Evolutionary conservation across 1,140 invertebrate genomes (phyloP).

Genomic region (Pogonognathellus flavescens): DNA sequence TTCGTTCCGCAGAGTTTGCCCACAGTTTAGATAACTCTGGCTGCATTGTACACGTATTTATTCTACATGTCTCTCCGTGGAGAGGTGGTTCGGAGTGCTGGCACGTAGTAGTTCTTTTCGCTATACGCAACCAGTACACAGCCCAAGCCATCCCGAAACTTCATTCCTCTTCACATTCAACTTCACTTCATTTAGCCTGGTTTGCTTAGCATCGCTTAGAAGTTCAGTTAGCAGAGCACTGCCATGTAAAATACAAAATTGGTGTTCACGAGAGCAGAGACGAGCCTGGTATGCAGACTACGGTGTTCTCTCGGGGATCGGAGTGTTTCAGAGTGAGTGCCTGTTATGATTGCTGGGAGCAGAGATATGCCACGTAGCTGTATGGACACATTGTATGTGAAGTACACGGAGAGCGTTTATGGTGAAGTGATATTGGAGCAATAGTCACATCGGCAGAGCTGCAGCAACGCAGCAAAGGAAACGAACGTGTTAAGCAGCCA

Average conservation of each 20-base stretch:
- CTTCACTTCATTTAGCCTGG: background rate
- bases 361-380: too few species aligned
- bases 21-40: too few species aligned
- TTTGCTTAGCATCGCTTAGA: background rate
- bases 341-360: too few species aligned
- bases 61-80: background rate
- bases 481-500: constrained; percentile 20
- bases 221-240: background rate
- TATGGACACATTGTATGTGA: too few species aligned
- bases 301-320: background rate
- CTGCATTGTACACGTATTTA: too few species aligned
- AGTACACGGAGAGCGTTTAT: too few species aligned
- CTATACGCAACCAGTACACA: too few species aligned
- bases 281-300: background rate
- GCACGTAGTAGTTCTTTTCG: background rate
- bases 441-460: too few species aligned
- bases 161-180: constrained; percentile 7
- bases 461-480: background rate
- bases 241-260: background rate
- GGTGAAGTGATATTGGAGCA: too few species aligned
- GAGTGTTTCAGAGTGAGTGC: background rate
- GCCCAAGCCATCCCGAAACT: constrained; percentile 4
- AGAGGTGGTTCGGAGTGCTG: too few species aligned
- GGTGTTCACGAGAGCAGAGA: too few species aligned
- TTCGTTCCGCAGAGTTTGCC: too few species aligned